Conservation (phyloP, 37 sponge, comb jelly and placozoan species). For the Ianthella basta region DNA sequence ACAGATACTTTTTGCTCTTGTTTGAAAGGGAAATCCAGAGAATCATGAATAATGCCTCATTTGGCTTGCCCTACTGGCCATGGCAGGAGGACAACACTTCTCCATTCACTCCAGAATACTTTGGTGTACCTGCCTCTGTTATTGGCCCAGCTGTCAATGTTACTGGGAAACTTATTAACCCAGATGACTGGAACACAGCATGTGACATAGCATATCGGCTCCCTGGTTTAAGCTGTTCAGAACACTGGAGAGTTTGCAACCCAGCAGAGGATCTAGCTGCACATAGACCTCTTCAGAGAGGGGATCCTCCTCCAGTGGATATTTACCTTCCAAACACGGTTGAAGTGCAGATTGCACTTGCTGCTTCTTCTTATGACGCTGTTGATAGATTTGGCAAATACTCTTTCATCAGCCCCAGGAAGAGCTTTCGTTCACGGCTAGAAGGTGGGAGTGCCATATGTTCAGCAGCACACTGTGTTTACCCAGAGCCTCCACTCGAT, state of each 20-base stretch:
- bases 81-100: slow-evolving; percentile 3
- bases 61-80: slow-evolving; percentile 46
- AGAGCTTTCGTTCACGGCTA: slow-evolving; percentile 31
- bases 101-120: slow-evolving; percentile 9
- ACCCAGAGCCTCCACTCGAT: background rate
- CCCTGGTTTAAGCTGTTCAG: background rate
- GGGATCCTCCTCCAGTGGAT: background rate
- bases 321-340: slow-evolving; percentile 24
- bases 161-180: background rate
- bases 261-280: slow-evolving; percentile 7
- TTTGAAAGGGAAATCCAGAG: slow-evolving; percentile 44
- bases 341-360: slow-evolving; percentile 40
- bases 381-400: slow-evolving; percentile 9
- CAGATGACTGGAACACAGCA: slow-evolving; percentile 28
- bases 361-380: slow-evolving; percentile 40
- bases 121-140: slow-evolving; percentile 8
- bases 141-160: slow-evolving; percentile 18
- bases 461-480: slow-evolving; percentile 28
- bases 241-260: slow-evolving; percentile 24
- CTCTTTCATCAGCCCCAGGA: background rate
- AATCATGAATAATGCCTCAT: background rate
- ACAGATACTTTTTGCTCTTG: slow-evolving; percentile 30
- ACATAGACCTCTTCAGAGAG: slow-evolving; percentile 31
- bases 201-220: slow-evolving; percentile 25
- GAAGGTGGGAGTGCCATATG: slow-evolving; percentile 34